Percentiles rank a stretch among this genome's conserved stretches.
Evolutionary conservation across 2,888 invertebrate species (phyloP).

Genomic region (Agonopterix subpropinquella): DNA sequence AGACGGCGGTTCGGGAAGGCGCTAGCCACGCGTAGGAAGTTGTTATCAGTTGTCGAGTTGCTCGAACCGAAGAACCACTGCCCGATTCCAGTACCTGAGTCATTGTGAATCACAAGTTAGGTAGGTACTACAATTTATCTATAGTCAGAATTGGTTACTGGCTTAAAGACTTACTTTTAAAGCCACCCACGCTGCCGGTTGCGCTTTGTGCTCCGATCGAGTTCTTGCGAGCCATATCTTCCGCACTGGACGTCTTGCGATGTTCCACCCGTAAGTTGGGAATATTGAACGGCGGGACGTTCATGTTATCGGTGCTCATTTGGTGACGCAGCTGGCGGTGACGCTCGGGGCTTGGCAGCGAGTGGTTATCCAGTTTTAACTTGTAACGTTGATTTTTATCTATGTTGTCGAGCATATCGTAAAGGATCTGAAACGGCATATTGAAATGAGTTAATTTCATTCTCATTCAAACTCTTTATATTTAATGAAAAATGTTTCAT

Average conservation of each 20-base stretch:
- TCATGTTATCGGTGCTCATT: conserved; percentile 91
- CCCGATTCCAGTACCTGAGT: conserved; percentile 71
- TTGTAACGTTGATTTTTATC: conserved; percentile 93
- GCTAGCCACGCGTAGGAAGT: conserved; percentile 89
- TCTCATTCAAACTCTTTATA: not conserved
- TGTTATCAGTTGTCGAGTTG: conserved; percentile 86
- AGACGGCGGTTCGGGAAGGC: conserved; percentile 91
- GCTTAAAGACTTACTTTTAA: conserved; percentile 25
- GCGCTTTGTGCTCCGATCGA: conserved; percentile 77
- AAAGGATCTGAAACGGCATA: conserved; percentile 77
- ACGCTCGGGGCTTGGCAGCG: conserved; percentile 84
- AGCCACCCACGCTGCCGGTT: conserved; percentile 37
- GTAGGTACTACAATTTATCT: not conserved
- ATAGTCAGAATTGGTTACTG: not conserved
- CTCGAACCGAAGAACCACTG: conserved; percentile 92
- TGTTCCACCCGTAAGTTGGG: conserved; percentile 91
- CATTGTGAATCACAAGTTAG: not conserved
- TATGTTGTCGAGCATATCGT: conserved; percentile 94
- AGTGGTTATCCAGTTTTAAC: conserved; percentile 88
- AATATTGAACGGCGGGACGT: conserved; percentile 88
- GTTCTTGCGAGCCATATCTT: conserved; percentile 93
- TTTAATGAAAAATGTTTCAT: too few relatives aligned
- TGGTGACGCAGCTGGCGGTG: conserved; percentile 86
- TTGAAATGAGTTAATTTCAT: not conserved
- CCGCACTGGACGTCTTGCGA: conserved; percentile 92